Evolutionary conservation across 2,797 vertebrate genomes (phyloP), one percentile per base, ranked within the genome.

Genomic region (Hippoglossus hippoglossus): DNA sequence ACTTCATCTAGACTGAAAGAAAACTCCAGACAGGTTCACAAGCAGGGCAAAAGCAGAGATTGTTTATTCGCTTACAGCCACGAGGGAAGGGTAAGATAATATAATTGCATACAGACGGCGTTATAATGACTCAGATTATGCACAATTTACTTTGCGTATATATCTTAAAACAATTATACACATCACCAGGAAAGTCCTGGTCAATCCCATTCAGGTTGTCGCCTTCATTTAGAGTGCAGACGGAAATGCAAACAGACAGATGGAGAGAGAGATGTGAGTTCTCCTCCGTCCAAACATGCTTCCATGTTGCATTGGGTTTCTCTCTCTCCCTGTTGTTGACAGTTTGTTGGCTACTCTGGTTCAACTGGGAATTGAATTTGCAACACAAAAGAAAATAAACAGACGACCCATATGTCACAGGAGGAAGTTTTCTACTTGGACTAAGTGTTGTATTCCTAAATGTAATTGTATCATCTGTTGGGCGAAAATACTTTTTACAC

Each of bases 231-330:
- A 55, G 46, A 67, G 78, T 62, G 34, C 24, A 62, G 77, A 53
- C 59, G 79, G 63, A 74, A 60, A 71, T 60, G 50, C 67, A 80
- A 66, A 78, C 69, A 80, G 80, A 80, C 87, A 89, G 88, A 91
- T 87, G 88, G 87, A 66, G 47, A 36, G 64, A 50, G 51, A 83
- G 31, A 67, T 60, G 61, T 56, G 63, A 75, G 34, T 61, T 73
- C 62, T 69, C 50, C 57, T 71, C 77, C 16, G 60, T 82, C 73
- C 73, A 77, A 69, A 56, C 52, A 49, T 72, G 77, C 77, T 81
- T 64, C 0, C n/a, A 55, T 86, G 56, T 86, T 85, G 55, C 55
- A 31, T 16, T 82, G 73, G 71, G 55, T 80, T 47, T 51, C 59
- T 68, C 69, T 55, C 25, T 78, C 61, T 73, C 72, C 63, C 68